Base-by-base conservation (phyloP, 2,888 invertebrate genomes). In the Ichneumoninae sp. region DNA sequence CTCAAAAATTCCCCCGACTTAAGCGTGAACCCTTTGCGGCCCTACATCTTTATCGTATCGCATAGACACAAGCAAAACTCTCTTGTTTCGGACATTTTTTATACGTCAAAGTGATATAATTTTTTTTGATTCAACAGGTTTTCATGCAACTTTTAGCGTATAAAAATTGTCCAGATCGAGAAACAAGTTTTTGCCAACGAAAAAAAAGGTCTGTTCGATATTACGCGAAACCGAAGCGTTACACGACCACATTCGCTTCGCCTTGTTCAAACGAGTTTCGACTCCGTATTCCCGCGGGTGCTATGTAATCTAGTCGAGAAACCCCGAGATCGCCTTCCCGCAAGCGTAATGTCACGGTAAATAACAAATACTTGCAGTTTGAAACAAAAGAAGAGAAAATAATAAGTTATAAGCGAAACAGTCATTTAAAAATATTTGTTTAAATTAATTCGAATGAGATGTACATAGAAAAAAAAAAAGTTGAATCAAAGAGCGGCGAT, bases 241-340 rank as follows among this genome's bases (percentile, higher is more conserved):
- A 30, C 60, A 30, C 60, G 60, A 60, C 19, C 13, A 16, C 73
- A 73, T 60, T 44, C 60, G 57, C 57, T 57, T 57, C 44, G 70
- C 44, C 8, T 5, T 16, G 22, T 13, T 68, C 26, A 26, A 57
- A 57, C 57, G 57, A 57, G 57, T 57, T 57, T 57, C 26, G 57
- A 26, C 57, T 19, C 26, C 26, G 26, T 57, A 22, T n/a, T 54
- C 19, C 19, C 54, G 6, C 57, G 26, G 3, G 22, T 22, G 13
- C 57, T 19, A 57, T 19, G 3, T 19, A n/a, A 40, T 68, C 68
- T 68, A n/a, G 16, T 68, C 68, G 68, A 47, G 5, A 22, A 44
- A 44, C 68, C 40, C 10, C 68, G 47, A 26, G 13, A 22, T 65
- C 66, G 16, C 66, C 5, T 44, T 16, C 47, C 22, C 68, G 1